Percentiles rank a stretch among this genome's conserved stretches.
Conservation (phyloP, 1,140 invertebrate species). For the Zaprionus tsacasi region DNA sequence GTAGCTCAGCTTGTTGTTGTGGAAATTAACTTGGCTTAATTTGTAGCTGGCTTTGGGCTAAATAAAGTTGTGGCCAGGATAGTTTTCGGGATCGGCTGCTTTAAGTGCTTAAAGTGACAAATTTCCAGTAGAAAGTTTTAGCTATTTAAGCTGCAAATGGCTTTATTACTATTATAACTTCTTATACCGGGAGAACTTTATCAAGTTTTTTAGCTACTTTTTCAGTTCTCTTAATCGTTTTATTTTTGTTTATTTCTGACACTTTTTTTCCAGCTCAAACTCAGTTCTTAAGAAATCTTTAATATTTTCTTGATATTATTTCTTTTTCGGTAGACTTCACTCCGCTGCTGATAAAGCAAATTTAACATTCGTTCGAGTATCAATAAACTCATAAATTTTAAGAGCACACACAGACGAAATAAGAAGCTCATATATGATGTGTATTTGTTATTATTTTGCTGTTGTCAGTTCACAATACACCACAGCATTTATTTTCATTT, state of each 20-base stretch:
- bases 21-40: conserved; percentile 48
- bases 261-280: not conserved
- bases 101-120: conserved; percentile 22
- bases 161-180: conserved; percentile 5
- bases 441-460: conserved; percentile 10
- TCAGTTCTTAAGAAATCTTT: not conserved
- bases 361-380: conserved; percentile 34
- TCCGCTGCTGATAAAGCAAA: conserved; percentile 47
- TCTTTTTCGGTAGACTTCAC: conserved; percentile 10
- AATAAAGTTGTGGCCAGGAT: conserved; percentile 32
- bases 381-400: conserved; percentile 54
- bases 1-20: conserved; percentile 35
- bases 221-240: not conserved
- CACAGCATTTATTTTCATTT: conserved; percentile 14
- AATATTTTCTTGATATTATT: not conserved
- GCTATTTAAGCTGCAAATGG: conserved; percentile 15
- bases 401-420: conserved; percentile 6
- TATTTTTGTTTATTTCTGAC: not conserved
- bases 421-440: not conserved
- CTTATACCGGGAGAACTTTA: too few species aligned
- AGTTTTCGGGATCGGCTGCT: conserved; percentile 27
- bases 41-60: conserved; percentile 27
- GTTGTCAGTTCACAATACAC: conserved; percentile 36
- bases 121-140: conserved; percentile 16
- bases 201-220: not conserved